These are phyloP conservation scores for Pagetopsis macropterus DNA, from an alignment of 2,797 vertebrate genomes.

Conservation along the genomic window DNA sequence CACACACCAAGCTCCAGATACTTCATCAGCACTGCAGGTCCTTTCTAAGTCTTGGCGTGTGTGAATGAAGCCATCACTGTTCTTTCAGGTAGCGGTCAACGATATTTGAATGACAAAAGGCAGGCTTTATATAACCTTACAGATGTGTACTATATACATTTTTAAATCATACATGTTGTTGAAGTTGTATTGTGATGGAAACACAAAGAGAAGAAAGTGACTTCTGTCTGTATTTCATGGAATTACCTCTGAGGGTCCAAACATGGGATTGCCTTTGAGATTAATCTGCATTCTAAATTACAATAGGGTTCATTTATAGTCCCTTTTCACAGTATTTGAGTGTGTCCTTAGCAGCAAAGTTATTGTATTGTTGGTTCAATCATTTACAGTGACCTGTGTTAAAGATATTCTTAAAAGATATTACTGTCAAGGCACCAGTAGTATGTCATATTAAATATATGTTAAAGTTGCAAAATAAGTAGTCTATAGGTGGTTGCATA, in stretches of 20 bases:
- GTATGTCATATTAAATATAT: not conserved
- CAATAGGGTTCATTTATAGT: not conserved
- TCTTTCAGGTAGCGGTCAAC: not conserved
- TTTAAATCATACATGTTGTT: not conserved
- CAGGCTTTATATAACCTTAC: not conserved
- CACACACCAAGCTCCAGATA: slow-evolving; percentile 1
- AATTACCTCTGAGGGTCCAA: not conserved
- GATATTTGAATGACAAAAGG: slow-evolving; percentile 9
- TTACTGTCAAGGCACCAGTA: not conserved
- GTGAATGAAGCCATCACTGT: slow-evolving; percentile 2
- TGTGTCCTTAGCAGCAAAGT: not conserved
- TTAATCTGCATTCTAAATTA: not conserved
- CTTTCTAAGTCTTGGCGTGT: not conserved
- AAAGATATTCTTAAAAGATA: not conserved
- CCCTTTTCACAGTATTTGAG: not conserved
- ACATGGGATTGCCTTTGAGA: not conserved
- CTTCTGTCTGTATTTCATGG: not conserved
- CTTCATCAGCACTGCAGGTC: not conserved
- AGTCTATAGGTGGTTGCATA: not conserved
- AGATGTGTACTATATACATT: not conserved
- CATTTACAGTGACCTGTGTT: not conserved
- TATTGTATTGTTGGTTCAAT: not conserved
- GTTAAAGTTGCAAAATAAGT: not conserved
- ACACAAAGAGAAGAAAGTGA: not conserved
- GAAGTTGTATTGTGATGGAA: not conserved